Base-by-base conservation (phyloP, 2,797 vertebrate species). In the Halcyon chelicuti region DNA sequence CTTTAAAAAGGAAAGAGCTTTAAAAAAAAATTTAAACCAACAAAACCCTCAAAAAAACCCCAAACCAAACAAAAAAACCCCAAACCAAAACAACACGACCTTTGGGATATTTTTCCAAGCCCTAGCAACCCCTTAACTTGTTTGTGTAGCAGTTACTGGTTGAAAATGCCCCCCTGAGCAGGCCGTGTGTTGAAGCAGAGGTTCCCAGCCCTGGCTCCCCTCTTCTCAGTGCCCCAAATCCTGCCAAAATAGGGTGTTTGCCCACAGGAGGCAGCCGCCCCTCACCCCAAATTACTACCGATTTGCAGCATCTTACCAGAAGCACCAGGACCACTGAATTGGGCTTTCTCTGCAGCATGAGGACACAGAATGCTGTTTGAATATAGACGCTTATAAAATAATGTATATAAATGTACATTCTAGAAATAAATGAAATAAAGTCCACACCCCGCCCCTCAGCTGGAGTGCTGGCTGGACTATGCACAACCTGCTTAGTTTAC, bases 241-340 rank as follows among this genome's bases (percentile, higher is more conserved):
- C 68, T 71, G 29, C 74, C 37, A 4, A 14, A 81, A 46, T 8
- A 1, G 49, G 4, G 0, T 1, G 0, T 55, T 75, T 0, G 1
- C 15, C 39, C 4, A 31, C 0, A 3, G 25, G 54, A 15, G 4
- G 10, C 25, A 17, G 2, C 74, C 14, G 39, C 21, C 23, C 60
- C 47, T 9, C 10, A 2, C 70, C 33, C 23, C 6, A 15, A 3
- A 10, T 21, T 0, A 11, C 15, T 15, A 25, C 29, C 28, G 11
- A 3, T 46, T 51, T 66, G 7, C 35, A 70, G 35, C 26, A 10
- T 9, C 1, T 25, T 29, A 21, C 31, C 5, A 11, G 18, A 29
- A 40, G 63, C 28, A 10, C 29, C 40, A 13, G 58, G 35, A 39
- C 46, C 26, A 16, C n/a, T 20, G 1, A 25, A 1, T 19, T 42